A percentile compares a stretch with the other conserved stretches of the same genome.
These are phyloP conservation scores for Porites rus DNA, from an alignment of 92 coral and sea anemone species.

Conservation along the genomic window DNA sequence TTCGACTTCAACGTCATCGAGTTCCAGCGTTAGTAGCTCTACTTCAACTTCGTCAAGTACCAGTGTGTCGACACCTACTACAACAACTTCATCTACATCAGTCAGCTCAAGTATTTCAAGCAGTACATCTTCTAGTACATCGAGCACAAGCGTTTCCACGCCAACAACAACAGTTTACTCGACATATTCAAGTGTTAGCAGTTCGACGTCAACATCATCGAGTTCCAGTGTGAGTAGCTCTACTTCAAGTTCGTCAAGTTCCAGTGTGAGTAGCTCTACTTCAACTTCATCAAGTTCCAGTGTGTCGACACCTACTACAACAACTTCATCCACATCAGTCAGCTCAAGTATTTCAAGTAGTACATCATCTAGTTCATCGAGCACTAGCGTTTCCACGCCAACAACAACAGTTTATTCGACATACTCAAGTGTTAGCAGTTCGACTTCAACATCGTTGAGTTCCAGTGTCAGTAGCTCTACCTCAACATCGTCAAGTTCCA, in stretches of 20 bases:
- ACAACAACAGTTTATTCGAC: conserved; percentile 5
- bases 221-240: not conserved
- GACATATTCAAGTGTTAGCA: conserved; percentile 11
- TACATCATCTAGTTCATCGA: conserved; percentile 10
- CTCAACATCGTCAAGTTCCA: too few species aligned
- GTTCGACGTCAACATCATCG: conserved; percentile 17
- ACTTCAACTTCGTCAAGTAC: too few species aligned
- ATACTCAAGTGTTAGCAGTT: not conserved
- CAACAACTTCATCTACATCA: too few species aligned
- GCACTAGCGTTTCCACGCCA: not conserved
- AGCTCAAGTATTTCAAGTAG: not conserved
- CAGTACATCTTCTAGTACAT: not conserved
- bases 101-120: not conserved
- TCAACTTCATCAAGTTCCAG: too few species aligned
- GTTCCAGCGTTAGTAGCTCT: not conserved
- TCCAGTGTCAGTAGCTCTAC: too few species aligned
- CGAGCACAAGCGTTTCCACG: not conserved
- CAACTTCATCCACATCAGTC: conserved; percentile 3
- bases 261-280: too few species aligned
- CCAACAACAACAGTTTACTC: conserved; percentile 15
- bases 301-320: too few species aligned
- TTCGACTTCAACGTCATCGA: too few species aligned
- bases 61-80: too few species aligned
- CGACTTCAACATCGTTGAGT: not conserved
- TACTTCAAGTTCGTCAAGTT: too few species aligned